A percentile compares a stretch with the other conserved stretches of the same genome.
phyloP scores from a whole-genome alignment of 2,113 vertebrate species.

The Tichodroma muraria region DNA sequence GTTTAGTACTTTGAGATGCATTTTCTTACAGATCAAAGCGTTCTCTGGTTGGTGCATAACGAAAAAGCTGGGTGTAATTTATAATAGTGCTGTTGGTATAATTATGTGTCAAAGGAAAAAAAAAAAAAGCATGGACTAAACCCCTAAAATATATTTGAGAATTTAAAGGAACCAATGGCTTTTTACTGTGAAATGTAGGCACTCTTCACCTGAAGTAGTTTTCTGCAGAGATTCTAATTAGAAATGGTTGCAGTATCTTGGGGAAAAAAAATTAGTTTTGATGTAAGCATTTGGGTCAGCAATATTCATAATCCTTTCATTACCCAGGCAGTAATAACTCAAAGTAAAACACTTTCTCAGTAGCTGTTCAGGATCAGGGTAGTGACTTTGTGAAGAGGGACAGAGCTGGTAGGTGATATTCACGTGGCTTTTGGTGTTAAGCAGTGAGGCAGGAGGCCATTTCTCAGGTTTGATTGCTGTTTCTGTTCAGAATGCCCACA shows the following conservation, averaged over 20 bases:
- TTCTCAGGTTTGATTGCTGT: not conserved
- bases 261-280: not conserved
- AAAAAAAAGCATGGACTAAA: not conserved
- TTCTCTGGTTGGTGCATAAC: not conserved
- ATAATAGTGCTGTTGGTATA: not conserved
- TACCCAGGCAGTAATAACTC: not conserved
- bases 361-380: not conserved
- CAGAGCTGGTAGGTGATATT: not conserved
- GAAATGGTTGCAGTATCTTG: not conserved
- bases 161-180: not conserved
- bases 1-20: not conserved
- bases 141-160: not conserved
- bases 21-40: not conserved
- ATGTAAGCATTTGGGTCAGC: not conserved
- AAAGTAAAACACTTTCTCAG: not conserved
- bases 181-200: not conserved
- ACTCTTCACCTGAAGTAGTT: not conserved
- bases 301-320: not conserved
- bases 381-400: not conserved
- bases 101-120: not conserved
- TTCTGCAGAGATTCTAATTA: not conserved
- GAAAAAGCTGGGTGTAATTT: not conserved
- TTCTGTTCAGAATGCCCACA: not conserved
- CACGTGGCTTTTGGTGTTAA: not conserved
- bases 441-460: not conserved